phyloP scores from a whole-genome alignment of 2,888 invertebrate species.

The Nebria brevicollis region DNA sequence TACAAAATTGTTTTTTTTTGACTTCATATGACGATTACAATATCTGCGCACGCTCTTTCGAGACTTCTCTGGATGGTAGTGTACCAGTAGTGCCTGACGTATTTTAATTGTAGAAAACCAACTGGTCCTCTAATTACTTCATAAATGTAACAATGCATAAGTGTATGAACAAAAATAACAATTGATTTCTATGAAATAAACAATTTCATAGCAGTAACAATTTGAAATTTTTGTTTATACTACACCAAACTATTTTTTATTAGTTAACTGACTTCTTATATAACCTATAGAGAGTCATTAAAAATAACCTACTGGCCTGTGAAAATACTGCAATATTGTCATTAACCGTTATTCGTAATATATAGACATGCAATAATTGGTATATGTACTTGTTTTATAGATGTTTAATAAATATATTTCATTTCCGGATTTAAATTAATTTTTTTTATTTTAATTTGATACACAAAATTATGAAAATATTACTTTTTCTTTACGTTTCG shows the following conservation, averaged over 20 bases:
- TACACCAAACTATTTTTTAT: not conserved
- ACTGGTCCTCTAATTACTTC: not conserved
- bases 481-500: too few species aligned
- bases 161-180: not conserved
- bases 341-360: not conserved
- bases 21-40: not conserved
- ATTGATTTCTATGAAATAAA: not conserved
- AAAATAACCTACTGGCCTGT: not conserved
- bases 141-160: not conserved
- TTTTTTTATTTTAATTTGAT: too few species aligned
- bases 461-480: too few species aligned
- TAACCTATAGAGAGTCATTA: not conserved
- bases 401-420: not conserved
- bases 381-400: not conserved
- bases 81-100: not conserved
- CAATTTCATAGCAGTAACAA: not conserved
- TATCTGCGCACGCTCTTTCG: not conserved
- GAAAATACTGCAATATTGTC: not conserved
- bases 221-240: not conserved
- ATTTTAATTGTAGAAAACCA: not conserved
- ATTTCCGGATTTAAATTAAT: not conserved
- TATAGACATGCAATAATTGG: not conserved
- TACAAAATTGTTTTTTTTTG: not conserved
- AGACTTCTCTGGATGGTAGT: not conserved
- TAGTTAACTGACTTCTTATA: not conserved